phyloP scores from a whole-genome alignment of 1,140 invertebrate genomes.

The Armadillidium nasatum region DNA sequence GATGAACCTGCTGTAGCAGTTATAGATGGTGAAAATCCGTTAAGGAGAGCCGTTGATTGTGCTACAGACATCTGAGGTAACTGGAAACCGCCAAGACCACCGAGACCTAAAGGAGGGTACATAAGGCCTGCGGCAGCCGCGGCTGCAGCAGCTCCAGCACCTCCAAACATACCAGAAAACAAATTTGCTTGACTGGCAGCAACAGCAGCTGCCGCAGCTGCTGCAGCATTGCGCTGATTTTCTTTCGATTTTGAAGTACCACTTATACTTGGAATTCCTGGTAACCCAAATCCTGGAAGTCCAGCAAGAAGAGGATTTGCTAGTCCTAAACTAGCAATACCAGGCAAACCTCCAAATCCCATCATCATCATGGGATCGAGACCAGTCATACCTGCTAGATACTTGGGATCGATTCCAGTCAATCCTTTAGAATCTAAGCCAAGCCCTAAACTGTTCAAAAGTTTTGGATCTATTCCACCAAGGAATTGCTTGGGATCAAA shows the following conservation, averaged over 20 bases:
- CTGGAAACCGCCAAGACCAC: slow-evolving; percentile 35
- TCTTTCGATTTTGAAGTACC: slow-evolving; percentile 36
- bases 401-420: slow-evolving; percentile 41
- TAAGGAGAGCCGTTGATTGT: slow-evolving; percentile 31
- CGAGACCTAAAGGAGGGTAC: slow-evolving; percentile 42
- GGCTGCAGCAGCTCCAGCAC: neutral
- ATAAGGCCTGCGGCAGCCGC: slow-evolving; percentile 35
- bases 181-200: slow-evolving; percentile 27
- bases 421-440: slow-evolving; percentile 30
- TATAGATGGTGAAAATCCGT: slow-evolving; percentile 36
- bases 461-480: slow-evolving; percentile 42
- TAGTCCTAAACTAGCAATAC: slow-evolving; percentile 39
- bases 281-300: slow-evolving; percentile 39
- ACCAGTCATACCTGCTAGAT: slow-evolving; percentile 39
- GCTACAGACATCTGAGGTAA: slow-evolving; percentile 38
- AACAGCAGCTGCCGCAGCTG: slow-evolving; percentile 32
- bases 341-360: slow-evolving; percentile 43
- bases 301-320: slow-evolving; percentile 40
- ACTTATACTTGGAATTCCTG: slow-evolving; percentile 24
- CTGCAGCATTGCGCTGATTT: slow-evolving; percentile 34
- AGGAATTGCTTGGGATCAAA: slow-evolving; percentile 36
- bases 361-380: slow-evolving; percentile 44
- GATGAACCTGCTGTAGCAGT: slow-evolving; percentile 33
- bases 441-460: slow-evolving; percentile 34
- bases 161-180: slow-evolving; percentile 40